Base-by-base conservation (phyloP, 2,888 invertebrate genomes). In the Pyrrhia umbra region DNA sequence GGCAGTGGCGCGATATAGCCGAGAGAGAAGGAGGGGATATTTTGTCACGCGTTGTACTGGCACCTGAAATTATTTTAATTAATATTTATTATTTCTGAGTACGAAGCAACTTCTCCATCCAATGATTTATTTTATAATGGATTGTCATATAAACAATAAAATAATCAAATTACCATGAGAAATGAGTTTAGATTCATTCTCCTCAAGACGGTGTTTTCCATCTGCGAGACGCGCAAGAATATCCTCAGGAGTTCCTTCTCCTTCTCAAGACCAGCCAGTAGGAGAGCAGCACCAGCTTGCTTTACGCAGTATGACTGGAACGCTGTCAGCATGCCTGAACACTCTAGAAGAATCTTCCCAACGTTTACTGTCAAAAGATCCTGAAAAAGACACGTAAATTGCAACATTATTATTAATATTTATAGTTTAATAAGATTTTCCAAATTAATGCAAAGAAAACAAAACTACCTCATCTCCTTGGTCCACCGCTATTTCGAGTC, bases 141-240 rank as follows among this genome's bases (percentile, higher is more conserved):
- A 23, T 23, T 6, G 23, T 4, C 2, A 23, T n/a, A 8, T 10
- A 1, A 8, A 13, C 34, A 43, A 4, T 18, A 42, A 2, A 16
- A 27, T 2, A 8, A 46, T 8, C 5, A n/a, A 20, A 16, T 68
- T 90, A 98, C 98, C 98, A 99, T 99, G 59, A 99, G 96, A 93
- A 99, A 99, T n/a, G 99, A 98, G 93, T 99, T 98, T 49, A 99
- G 95, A 90, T 99, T 99, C 99, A 99, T 99, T 81, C 99, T 96
- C 80, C 99, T 95, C 79, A 99, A 94, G 71, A 98, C 97, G 18
- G 98, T 96, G 90, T 99, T 99, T 91, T 99, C 99, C 97, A 98
- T 98, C 95, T 99, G 99, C 37, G 99, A 99, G 63, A 99, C 99
- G 89, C 98, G 97, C 64, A 99, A 95, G 92, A 99, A 99, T 92